Evolutionary conservation across 2,797 vertebrate genomes (phyloP).

Genomic region (Myotis findleyi): DNA sequence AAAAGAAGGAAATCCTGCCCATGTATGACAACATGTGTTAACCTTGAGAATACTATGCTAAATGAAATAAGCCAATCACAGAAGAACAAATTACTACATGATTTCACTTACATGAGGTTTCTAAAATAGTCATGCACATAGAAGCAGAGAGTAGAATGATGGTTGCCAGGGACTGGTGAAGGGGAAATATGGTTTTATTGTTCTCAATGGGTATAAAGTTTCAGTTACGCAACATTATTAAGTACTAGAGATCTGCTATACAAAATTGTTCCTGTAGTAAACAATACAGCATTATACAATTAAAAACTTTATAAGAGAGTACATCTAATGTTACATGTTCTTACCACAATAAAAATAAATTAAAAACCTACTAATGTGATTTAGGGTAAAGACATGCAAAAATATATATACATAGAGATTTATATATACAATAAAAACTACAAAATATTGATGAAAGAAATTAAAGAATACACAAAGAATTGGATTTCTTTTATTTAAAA

Average conservation of each 20-base stretch:
- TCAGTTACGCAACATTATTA: not conserved
- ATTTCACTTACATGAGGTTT: not conserved
- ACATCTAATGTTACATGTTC: not conserved
- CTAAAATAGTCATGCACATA: not conserved
- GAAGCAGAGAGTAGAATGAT: not conserved
- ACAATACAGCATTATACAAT: not conserved
- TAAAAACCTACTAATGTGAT: not conserved
- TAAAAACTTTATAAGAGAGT: not conserved
- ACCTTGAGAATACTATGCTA: not conserved
- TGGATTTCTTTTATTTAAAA: not conserved
- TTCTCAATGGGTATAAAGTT: not conserved
- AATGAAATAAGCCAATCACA: not conserved
- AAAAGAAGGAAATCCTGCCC: not conserved
- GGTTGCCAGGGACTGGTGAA: accelerated
- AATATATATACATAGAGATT: not conserved
- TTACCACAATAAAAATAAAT: not conserved
- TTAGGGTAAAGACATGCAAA: not conserved
- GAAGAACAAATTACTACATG: not conserved
- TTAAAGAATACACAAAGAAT: not conserved
- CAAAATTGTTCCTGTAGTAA: not conserved
- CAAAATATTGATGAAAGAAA: not conserved
- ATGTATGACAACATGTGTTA: not conserved
- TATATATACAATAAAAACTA: too few relatives aligned
- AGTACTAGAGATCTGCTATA: not conserved
- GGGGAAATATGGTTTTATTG: not conserved